These are phyloP conservation scores for Drosophila parthenogenetica DNA, from an alignment of 2,888 invertebrate species.

Conservation along the genomic window DNA sequence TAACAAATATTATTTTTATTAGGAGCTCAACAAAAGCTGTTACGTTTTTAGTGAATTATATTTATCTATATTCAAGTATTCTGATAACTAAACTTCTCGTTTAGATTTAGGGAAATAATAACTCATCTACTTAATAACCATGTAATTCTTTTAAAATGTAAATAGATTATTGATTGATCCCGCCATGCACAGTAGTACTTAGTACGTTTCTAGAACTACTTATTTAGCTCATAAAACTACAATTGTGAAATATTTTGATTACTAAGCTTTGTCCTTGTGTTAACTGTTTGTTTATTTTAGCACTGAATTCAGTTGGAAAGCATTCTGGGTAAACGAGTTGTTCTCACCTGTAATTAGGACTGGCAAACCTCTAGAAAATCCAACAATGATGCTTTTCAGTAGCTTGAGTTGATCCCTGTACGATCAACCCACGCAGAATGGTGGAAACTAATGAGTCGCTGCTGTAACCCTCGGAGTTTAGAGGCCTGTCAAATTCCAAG, in stretches of 20 bases:
- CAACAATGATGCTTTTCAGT: conserved; percentile 34
- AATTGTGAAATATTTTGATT: conserved; percentile 14
- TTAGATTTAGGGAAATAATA: too few species aligned
- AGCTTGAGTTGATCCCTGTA: conserved; percentile 39
- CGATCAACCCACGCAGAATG: conserved; percentile 60
- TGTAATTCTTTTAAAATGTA: not conserved
- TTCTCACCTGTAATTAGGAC: conserved; percentile 51
- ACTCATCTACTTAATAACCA: not conserved
- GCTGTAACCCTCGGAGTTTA: conserved; percentile 37
- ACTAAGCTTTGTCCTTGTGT: conserved; percentile 19
- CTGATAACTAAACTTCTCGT: too few species aligned
- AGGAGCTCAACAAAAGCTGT: not conserved
- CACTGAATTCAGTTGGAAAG: conserved; percentile 31
- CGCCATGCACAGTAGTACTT: conserved; percentile 2
- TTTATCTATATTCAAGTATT: too few species aligned
- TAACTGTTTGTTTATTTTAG: conserved; percentile 65
- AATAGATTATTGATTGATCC: conserved; percentile 3
- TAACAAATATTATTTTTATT: not conserved
- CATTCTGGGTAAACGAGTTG: conserved; percentile 49
- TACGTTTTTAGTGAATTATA: too few species aligned
- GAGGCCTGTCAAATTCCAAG: conserved; percentile 58
- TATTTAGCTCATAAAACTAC: conserved; percentile 9
- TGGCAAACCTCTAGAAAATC: conserved; percentile 51
- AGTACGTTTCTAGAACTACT: not conserved
- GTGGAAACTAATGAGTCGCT: conserved; percentile 61